Conservation (phyloP, 2,888 invertebrate genomes). For the Creontiades dilutus region DNA sequence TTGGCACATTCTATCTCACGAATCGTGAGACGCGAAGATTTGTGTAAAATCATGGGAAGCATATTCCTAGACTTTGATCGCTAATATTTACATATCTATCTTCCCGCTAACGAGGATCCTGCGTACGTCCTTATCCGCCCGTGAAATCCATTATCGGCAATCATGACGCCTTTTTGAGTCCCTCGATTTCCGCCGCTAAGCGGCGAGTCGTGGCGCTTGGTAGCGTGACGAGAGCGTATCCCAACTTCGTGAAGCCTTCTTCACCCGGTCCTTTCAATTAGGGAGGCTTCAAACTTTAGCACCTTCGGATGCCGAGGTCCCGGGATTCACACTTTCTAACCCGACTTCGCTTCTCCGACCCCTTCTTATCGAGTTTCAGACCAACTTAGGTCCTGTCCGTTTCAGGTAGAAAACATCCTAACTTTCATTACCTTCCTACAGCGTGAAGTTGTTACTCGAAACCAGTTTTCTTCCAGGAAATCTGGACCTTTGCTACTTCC, state of each 20-base stretch:
- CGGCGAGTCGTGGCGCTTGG: slow-evolving; percentile 11
- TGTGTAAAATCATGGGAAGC: too few relatives aligned
- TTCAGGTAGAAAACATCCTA: neutral
- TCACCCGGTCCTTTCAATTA: slow-evolving; percentile 20
- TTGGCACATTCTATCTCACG: too few relatives aligned
- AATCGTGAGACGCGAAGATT: too few relatives aligned
- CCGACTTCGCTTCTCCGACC: neutral
- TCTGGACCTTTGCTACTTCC: neutral
- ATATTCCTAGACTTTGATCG: too few relatives aligned
- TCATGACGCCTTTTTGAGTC: neutral
- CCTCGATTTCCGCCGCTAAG: neutral
- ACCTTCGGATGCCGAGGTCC: neutral
- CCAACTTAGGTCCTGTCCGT: neutral
- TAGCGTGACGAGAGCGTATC: slow-evolving; percentile 39
- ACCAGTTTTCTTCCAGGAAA: neutral
- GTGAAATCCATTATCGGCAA: neutral
- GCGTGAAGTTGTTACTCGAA: neutral
- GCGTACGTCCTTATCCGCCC: too few relatives aligned
- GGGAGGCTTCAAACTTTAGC: slow-evolving; percentile 27
- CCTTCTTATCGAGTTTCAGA: neutral
- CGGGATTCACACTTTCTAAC: neutral
- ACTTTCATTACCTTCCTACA: neutral
- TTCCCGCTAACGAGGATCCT: too few relatives aligned
- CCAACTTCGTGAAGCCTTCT: slow-evolving; percentile 24
- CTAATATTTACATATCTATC: too few relatives aligned